phyloP scores from a whole-genome alignment of 2,797 vertebrate species.

The Poecilia picta region DNA sequence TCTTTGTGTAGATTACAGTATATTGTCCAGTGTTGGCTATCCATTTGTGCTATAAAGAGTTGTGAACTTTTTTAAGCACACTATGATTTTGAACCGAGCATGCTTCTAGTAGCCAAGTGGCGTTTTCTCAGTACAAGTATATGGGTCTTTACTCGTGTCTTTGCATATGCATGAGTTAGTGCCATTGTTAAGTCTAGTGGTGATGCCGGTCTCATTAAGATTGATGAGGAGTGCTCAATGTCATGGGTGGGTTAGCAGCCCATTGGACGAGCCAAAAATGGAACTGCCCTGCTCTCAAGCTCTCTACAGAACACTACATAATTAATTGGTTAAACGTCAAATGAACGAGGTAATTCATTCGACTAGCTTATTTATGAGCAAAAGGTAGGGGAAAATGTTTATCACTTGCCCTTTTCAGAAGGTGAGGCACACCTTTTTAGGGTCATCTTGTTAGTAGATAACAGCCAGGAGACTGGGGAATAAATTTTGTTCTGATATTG shows the following conservation, averaged over 20 bases:
- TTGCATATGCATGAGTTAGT: constrained; percentile 28
- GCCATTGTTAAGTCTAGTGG: constrained; percentile 72
- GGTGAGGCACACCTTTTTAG: constrained; percentile 52
- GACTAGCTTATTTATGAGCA: constrained; percentile 77
- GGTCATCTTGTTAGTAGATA: constrained; percentile 52
- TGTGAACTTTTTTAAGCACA: not conserved
- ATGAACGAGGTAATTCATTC: constrained; percentile 79
- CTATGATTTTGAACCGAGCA: not conserved
- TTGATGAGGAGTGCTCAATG: constrained; percentile 76
- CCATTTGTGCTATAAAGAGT: not conserved
- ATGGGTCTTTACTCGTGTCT: constrained; percentile 33
- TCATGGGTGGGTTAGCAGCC: constrained; percentile 77
- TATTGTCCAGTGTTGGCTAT: not conserved
- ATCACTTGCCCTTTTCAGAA: constrained; percentile 60
- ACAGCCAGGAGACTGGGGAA: constrained; percentile 10
- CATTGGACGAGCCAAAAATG: constrained; percentile 61
- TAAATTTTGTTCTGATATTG: constrained; percentile 9
- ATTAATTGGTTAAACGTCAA: constrained; percentile 81
- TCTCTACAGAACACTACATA: constrained; percentile 57
- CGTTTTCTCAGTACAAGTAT: constrained; percentile 13
- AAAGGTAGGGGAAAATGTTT: constrained; percentile 55
- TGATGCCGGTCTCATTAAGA: constrained; percentile 77
- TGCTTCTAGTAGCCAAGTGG: constrained; percentile 5
- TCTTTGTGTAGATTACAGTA: not conserved
- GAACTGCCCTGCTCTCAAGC: constrained; percentile 51